phyloP scores from a whole-genome alignment of 2,113 vertebrate species.

The Gallinago jamesoni region DNA sequence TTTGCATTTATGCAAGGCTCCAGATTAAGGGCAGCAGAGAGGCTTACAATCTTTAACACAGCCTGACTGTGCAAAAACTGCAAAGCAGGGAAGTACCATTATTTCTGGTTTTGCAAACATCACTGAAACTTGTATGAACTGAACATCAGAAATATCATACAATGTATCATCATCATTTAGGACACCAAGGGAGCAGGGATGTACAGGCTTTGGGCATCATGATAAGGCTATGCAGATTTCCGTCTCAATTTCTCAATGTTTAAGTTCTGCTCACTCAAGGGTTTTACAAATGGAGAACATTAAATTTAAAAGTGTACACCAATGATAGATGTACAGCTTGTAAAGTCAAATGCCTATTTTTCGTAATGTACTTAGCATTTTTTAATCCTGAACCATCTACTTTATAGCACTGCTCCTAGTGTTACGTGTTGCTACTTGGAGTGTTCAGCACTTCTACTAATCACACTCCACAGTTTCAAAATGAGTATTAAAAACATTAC shows the following conservation, averaged over 20 bases:
- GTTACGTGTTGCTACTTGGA: neutral
- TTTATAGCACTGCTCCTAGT: neutral
- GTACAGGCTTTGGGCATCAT: neutral
- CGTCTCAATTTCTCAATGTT: neutral
- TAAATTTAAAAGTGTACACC: neutral
- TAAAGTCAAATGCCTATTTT: neutral
- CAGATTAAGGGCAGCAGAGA: neutral
- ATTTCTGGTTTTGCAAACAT: neutral
- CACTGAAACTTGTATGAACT: neutral
- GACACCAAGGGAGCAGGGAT: neutral
- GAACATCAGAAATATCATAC: neutral
- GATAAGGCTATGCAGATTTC: neutral
- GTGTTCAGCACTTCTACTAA: neutral
- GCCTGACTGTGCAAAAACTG: neutral
- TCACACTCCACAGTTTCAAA: neutral
- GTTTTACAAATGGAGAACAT: neutral
- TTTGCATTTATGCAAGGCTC: neutral
- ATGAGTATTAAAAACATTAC: neutral
- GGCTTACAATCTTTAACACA: neutral
- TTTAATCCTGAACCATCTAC: neutral
- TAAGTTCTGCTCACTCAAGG: neutral
- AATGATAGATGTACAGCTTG: neutral
- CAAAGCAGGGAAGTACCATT: neutral
- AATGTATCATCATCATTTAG: fast-evolving
- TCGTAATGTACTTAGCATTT: neutral